A percentile compares a stretch with the other conserved stretches of the same genome.
phyloP scores from a whole-genome alignment of 2,797 vertebrate species.

The Decapterus maruadsi region DNA sequence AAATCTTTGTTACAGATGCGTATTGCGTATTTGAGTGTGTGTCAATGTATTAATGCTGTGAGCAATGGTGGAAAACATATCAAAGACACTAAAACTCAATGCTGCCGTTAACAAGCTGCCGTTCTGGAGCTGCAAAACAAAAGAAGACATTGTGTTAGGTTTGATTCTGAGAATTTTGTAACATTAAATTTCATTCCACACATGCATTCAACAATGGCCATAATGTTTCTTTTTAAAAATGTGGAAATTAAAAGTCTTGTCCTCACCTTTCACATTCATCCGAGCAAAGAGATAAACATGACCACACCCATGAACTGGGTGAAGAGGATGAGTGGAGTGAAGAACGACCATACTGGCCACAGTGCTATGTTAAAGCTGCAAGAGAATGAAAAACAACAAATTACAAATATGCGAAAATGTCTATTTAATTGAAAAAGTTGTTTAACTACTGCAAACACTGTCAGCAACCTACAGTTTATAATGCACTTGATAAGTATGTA shows the following conservation, averaged over 20 bases:
- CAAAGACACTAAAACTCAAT: not conserved
- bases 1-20: not conserved
- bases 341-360: slow-evolving; percentile 95
- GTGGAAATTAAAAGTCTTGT: not conserved
- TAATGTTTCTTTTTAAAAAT: not conserved
- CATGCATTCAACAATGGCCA: not conserved
- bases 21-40: not conserved
- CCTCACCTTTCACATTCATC: slow-evolving; percentile 85
- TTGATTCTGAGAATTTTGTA: not conserved
- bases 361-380: slow-evolving; percentile 93
- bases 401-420: not conserved
- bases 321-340: slow-evolving; percentile 94
- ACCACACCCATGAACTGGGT: slow-evolving; percentile 97
- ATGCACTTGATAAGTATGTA: not conserved
- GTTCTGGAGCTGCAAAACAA: slow-evolving; percentile 28
- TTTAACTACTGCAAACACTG: not conserved
- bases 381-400: slow-evolving; percentile 12
- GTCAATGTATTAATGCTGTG: not conserved
- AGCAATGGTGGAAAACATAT: not conserved
- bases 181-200: not conserved
- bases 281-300: slow-evolving; percentile 95
- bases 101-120: not conserved
- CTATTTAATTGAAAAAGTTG: no score
- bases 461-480: not conserved
- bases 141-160: not conserved